phyloP scores from a whole-genome alignment of 2,888 invertebrate genomes.

The Choreutis nemorana region DNA sequence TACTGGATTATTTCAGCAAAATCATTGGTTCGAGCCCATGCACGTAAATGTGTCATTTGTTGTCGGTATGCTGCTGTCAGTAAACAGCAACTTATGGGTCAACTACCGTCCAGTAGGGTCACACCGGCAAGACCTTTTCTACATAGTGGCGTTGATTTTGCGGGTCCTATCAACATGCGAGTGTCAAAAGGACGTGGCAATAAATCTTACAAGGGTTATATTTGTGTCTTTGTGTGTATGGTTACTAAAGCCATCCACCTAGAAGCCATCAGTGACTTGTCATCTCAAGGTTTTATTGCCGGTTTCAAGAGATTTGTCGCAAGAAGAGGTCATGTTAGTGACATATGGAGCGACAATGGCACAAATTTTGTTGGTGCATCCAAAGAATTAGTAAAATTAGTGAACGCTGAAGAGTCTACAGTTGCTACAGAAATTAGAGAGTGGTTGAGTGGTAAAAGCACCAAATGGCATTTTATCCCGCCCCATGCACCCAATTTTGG shows the following conservation, averaged over 20 bases:
- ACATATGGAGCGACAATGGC: constrained; percentile 13
- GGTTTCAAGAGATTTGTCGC: constrained; percentile 13
- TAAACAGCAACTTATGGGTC: constrained; percentile 11
- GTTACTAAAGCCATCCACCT: constrained; percentile 9
- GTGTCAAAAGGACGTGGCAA: constrained; percentile 14
- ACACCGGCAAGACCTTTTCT: constrained; percentile 11
- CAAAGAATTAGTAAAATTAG: not conserved
- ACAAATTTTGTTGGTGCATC: constrained; percentile 13
- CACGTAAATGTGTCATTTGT: constrained; percentile 11
- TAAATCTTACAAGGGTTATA: constrained; percentile 8
- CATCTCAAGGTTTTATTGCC: constrained; percentile 14
- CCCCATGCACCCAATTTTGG: constrained; percentile 12
- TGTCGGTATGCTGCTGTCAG: constrained; percentile 4
- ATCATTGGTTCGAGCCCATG: not conserved
- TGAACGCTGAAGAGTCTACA: not conserved
- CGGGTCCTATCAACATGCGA: constrained; percentile 12
- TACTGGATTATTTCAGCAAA: constrained; percentile 12
- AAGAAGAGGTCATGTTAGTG: constrained; percentile 9
- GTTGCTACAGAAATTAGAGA: constrained; percentile 4
- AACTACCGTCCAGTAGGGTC: constrained; percentile 9
- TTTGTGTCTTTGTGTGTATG: constrained; percentile 13
- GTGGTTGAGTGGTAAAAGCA: constrained; percentile 6
- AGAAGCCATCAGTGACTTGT: constrained; percentile 8
- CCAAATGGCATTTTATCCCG: constrained; percentile 12
- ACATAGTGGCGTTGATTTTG: constrained; percentile 12